Evolutionary conservation across 2,888 invertebrate species (phyloP), one percentile per base, ranked within the genome.

Genomic region (Pristionchus japonicus): DNA sequence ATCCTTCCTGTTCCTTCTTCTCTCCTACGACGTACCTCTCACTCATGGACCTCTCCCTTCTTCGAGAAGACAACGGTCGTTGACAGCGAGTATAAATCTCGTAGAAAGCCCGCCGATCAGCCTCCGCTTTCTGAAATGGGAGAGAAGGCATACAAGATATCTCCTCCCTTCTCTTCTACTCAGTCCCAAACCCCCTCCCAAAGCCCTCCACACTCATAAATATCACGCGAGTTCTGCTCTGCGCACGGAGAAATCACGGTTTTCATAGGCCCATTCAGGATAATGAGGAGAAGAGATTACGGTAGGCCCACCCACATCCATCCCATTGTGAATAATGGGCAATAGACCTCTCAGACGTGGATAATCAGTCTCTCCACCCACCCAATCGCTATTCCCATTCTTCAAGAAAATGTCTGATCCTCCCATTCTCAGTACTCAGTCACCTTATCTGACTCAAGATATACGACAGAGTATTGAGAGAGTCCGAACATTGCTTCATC

Each of bases 11-110:
- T 77, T 70, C 40, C 23, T n/a, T n/a, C 37, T 37, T 11, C 40
- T 77, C 40, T 13, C 23, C 27, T 27, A 34, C 27, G 27, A 27
- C 74, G n/a, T 43, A 86, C 86, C 86, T 67, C 49, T 86, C 86
- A 49, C 86, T 86, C 49, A 31, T 86, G 49, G 70, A 70, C 31
- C 86, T 23, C 17, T 86, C 70, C 23, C 49, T 31, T 86, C 86
- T 43, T 3, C 86, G 31, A 6, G 70, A 49, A 20, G 70, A 70
- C 20, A 86, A 31, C 3, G 86, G 86, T 13, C 17, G 7, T 15
- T 86, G 86, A 70, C 86, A 86, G 49, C 70, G 67, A n/a, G 86
- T 47, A 52, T 86, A 86, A 49, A 86, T 86, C 86, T 86, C 70
- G 70, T 40, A 43, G 86, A 86, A 86, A 11, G 86, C 86, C 34